Conservation (phyloP, 2,888 invertebrate species). For the Tuberolachnus salignus region DNA sequence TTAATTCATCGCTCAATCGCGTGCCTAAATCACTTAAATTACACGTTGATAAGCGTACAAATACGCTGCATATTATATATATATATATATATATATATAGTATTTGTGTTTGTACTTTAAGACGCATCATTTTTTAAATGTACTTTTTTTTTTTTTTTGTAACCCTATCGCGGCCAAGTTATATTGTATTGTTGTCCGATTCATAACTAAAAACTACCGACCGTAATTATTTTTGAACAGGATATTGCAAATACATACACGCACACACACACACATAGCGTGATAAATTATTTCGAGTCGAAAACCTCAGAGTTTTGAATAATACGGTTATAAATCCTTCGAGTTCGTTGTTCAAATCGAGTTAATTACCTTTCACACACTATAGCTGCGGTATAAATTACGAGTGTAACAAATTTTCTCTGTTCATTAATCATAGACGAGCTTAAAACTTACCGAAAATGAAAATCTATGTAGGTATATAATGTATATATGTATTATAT, state of each 20-base stretch:
- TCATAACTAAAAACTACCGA: neutral
- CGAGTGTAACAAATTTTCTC: neutral
- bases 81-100: too few species aligned
- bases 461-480: neutral
- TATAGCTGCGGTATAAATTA: neutral
- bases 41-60: neutral
- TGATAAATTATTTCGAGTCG: neutral
- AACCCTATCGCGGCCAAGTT: too few species aligned
- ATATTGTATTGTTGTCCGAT: too few species aligned
- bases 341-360: neutral
- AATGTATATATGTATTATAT: too few species aligned
- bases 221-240: neutral
- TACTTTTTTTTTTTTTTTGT: too few species aligned
- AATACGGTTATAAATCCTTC: slow-evolving; percentile 8
- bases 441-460: neutral
- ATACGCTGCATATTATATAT: too few species aligned
- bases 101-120: too few species aligned
- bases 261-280: neutral
- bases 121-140: too few species aligned
- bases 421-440: slow-evolving; percentile 28
- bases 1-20: neutral
- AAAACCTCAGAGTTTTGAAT: neutral
- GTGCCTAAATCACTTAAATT: neutral
- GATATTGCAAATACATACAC: too few species aligned
- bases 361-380: slow-evolving; percentile 28